phyloP scores from a whole-genome alignment of 2,888 invertebrate species.

The Dioctria rufipes region DNA sequence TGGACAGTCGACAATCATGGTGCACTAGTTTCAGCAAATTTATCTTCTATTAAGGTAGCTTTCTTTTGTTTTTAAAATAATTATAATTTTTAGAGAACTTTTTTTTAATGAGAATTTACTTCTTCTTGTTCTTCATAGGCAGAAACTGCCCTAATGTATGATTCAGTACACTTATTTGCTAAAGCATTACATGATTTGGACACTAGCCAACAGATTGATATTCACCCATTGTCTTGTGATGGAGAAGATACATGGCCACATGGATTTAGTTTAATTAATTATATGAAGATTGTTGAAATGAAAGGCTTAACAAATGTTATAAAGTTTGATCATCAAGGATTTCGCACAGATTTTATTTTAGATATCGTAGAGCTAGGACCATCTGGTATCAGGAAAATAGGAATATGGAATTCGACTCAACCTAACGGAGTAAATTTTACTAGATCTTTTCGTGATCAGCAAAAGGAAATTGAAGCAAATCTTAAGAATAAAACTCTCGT shows the following conservation, averaged over 20 bases:
- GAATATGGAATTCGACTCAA: slow-evolving; percentile 87
- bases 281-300: slow-evolving; percentile 97
- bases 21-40: slow-evolving; percentile 73
- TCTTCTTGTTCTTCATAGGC: slow-evolving; percentile 75
- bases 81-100: too few relatives aligned
- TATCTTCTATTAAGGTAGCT: slow-evolving; percentile 71
- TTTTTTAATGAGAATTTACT: not conserved
- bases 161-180: slow-evolving; percentile 94
- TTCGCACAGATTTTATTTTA: slow-evolving; percentile 90
- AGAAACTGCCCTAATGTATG: slow-evolving; percentile 96
- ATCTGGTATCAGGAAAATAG: slow-evolving; percentile 87
- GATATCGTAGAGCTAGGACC: slow-evolving; percentile 93
- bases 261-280: slow-evolving; percentile 95
- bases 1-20: slow-evolving; percentile 85
- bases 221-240: slow-evolving; percentile 89
- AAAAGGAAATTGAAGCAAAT: slow-evolving; percentile 90
- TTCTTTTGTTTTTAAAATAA: too few relatives aligned
- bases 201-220: slow-evolving; percentile 90
- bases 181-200: slow-evolving; percentile 93
- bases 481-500: slow-evolving; percentile 92
- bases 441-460: slow-evolving; percentile 86
- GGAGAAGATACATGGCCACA: slow-evolving; percentile 93
- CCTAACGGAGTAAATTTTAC: slow-evolving; percentile 88
- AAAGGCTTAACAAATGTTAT: slow-evolving; percentile 93
- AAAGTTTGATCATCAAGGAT: slow-evolving; percentile 95